Percentiles rank a stretch among this genome's conserved stretches.
Evolutionary conservation across 64 coral and sea anemone genomes (phyloP).

Genomic region (Exaiptasia diaphana): DNA sequence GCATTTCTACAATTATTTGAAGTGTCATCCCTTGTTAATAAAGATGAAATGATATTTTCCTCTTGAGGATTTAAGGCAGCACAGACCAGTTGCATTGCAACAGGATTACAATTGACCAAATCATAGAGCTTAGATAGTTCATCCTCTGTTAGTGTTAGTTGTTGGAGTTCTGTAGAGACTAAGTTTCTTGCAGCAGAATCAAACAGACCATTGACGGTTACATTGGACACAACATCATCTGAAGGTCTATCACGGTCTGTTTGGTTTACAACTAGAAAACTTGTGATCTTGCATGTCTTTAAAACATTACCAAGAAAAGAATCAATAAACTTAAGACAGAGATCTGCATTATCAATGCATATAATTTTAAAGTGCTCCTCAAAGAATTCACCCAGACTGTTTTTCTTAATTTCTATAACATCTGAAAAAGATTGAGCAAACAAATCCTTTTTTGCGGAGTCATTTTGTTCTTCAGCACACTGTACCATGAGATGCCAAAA

Average conservation of each 20-base stretch:
- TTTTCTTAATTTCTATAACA: too few species aligned
- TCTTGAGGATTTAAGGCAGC: not conserved
- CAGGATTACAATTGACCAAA: slow-evolving; percentile 50
- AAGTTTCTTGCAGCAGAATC: slow-evolving; percentile 8
- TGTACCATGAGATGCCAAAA: not conserved
- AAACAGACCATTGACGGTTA: slow-evolving; percentile 10
- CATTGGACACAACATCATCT: not conserved
- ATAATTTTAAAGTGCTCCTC: slow-evolving; percentile 68
- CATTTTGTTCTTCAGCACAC: slow-evolving; percentile 52
- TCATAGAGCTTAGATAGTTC: not conserved
- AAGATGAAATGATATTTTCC: not conserved
- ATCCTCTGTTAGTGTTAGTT: not conserved
- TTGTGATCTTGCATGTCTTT: slow-evolving; percentile 1
- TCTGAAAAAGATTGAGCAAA: too few species aligned
- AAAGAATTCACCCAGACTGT: too few species aligned
- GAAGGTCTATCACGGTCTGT: not conserved
- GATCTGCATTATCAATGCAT: slow-evolving; percentile 66
- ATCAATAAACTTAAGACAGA: slow-evolving; percentile 26
- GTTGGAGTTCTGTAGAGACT: not conserved
- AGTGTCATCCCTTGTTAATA: not conserved
- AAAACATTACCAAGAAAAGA: slow-evolving; percentile 1
- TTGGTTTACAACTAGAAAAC: not conserved
- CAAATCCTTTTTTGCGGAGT: too few species aligned
- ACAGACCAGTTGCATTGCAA: not conserved
- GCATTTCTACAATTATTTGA: too few species aligned